Evolutionary conservation across 2,888 invertebrate species (phyloP), one percentile per base, ranked within the genome.

Genomic region (Leuctra nigra): DNA sequence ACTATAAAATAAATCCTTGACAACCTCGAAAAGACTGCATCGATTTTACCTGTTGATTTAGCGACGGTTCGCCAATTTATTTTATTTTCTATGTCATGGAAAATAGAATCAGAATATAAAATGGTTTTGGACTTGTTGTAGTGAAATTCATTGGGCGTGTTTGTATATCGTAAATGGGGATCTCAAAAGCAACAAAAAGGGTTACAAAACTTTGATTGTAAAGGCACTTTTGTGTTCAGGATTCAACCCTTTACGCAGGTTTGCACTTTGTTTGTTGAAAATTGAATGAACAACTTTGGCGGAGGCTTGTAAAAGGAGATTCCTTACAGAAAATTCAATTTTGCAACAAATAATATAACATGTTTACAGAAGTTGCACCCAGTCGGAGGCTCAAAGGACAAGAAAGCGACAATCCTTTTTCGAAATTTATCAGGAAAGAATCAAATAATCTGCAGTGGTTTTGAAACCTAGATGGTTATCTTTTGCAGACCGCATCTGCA

Each of bases 1-100:
- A 2, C 44, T 44, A 44, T 44, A 22, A 44, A 44, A 44, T 44
- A 11, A 44, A 20, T 44, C 44, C 44, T n/a, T 23, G n/a, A n/a
- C n/a, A n/a, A n/a, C 18, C 44, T 23, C 20, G 22, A 22, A 44
- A 23, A 23, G 23, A 18, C 11, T 6, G 44, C 44, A n/a, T 23
- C 22, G 20, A 18, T 44, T 44, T 44, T 44, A 23, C 23, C 44
- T 44, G 44, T 44, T 44, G 22, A 44, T 44, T 20, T 44, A 20
- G 44, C 44, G 23, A 11, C 7, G 44, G 44, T 9, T 22, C 23
- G 44, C 23, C n/a, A n/a, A n/a, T n/a, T n/a, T n/a, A n/a, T n/a
- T n/a, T n/a, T 20, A 44, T 44, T 44, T 44, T 4, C 11, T 44
- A 22, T 23, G 44, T 22, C 44, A 23, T 23, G 22, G 9, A 39